Evolutionary conservation across 2,797 vertebrate genomes (phyloP).

Genomic region (Neosilurus mollespiculum): DNA sequence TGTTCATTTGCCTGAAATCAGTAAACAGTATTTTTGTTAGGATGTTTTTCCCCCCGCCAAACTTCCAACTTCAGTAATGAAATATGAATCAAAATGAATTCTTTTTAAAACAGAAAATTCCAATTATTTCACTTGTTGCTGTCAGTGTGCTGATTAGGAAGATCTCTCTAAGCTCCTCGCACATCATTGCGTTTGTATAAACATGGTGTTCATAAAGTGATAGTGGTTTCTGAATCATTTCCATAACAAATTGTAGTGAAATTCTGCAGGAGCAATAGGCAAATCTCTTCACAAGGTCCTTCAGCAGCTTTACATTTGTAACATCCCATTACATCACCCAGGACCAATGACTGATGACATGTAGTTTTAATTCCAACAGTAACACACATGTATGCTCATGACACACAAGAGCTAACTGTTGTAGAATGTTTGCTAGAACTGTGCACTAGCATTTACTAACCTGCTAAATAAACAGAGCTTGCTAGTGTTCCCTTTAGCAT

Average conservation of each 20-base stretch:
- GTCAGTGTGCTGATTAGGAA: not conserved
- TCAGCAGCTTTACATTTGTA: constrained; percentile 1
- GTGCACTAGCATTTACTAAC: constrained; percentile 18
- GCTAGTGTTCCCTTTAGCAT: constrained; percentile 11
- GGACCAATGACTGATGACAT: not conserved
- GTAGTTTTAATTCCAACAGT: not conserved
- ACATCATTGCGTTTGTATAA: constrained; percentile 2
- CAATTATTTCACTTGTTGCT: not conserved
- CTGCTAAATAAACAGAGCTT: constrained; percentile 32
- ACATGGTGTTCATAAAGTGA: constrained; percentile 12
- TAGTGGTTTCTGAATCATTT: constrained; percentile 15
- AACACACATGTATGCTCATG: not conserved
- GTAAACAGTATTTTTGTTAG: not conserved
- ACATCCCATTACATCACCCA: not conserved
- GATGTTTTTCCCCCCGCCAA: not conserved
- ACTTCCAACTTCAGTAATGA: not conserved
- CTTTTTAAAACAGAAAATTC: not conserved
- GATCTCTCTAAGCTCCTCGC: not conserved
- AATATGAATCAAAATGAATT: not conserved
- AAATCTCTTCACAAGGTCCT: constrained; percentile 12
- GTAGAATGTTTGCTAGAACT: not conserved
- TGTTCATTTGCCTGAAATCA: not conserved
- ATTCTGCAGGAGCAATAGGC: not conserved
- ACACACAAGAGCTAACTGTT: not conserved
- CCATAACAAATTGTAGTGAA: constrained; percentile 25